Evolutionary conservation across 1,140 invertebrate species (phyloP).

Genomic region (Aphis gossypii): DNA sequence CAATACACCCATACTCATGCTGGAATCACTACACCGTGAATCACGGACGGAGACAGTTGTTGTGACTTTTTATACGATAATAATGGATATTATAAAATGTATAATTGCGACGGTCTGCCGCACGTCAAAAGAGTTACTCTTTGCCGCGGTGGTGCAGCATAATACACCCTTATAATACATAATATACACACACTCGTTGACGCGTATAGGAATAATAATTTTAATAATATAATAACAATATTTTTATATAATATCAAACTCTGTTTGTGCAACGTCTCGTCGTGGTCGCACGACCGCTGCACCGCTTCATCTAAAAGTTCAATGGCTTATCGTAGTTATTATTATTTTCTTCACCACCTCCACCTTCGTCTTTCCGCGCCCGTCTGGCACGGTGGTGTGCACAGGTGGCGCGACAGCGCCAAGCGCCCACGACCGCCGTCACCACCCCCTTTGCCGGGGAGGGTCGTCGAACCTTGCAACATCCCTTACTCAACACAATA

Average conservation of each 20-base stretch:
- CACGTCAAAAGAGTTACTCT: neutral
- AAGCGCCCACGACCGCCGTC: neutral
- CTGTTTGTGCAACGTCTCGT: neutral
- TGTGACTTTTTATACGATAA: neutral
- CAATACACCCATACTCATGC: neutral
- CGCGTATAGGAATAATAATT: neutral
- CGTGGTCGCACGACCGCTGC: neutral
- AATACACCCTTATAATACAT: neutral
- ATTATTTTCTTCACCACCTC: neutral
- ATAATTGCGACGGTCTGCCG: neutral
- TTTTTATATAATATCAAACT: slow-evolving; percentile 2
- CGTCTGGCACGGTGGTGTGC: neutral
- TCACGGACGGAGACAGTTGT: neutral
- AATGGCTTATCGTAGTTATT: slow-evolving; percentile 39
- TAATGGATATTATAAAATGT: neutral
- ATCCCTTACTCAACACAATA: slow-evolving; percentile 34
- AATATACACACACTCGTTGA: neutral
- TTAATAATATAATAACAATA: neutral
- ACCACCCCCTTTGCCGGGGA: neutral
- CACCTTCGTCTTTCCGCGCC: neutral
- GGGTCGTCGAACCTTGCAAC: slow-evolving; percentile 42
- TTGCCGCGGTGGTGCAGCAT: neutral
- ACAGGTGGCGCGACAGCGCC: slow-evolving; percentile 34
- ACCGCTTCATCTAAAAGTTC: slow-evolving; percentile 35
- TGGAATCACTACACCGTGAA: neutral